Evolutionary conservation across 2,113 vertebrate species (phyloP).

Genomic region (Cariama cristata): DNA sequence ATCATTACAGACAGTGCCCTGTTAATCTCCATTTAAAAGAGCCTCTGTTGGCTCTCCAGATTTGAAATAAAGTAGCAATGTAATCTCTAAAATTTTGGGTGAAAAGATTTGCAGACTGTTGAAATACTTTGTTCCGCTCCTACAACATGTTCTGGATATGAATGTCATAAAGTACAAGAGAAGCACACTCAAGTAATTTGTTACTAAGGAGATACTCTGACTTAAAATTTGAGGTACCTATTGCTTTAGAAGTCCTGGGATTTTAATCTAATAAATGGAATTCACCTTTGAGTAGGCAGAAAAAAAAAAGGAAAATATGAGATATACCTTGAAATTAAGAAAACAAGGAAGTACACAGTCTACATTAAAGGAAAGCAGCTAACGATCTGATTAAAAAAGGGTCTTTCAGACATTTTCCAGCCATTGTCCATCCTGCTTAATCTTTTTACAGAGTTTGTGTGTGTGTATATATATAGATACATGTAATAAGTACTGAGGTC

Average conservation of each 20-base stretch:
- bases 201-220: background rate
- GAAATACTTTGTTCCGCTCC: background rate
- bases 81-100: background rate
- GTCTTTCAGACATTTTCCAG: background rate
- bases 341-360: background rate
- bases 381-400: background rate
- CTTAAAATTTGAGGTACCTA: background rate
- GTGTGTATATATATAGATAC: rapidly evolving
- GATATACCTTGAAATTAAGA: background rate
- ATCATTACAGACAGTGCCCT: background rate
- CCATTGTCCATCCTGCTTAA: background rate
- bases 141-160: background rate
- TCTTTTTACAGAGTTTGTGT: background rate
- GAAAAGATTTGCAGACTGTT: background rate
- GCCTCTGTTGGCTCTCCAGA: background rate
- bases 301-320: background rate
- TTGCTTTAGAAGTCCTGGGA: background rate
- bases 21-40: conserved; percentile 10
- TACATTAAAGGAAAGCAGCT: background rate
- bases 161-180: background rate
- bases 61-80: background rate
- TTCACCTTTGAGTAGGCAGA: background rate
- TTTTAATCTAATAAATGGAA: background rate
- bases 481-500: background rate
- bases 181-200: background rate